These are phyloP conservation scores for Limanda limanda DNA, from an alignment of 2,113 vertebrate genomes.

Conservation along the genomic window DNA sequence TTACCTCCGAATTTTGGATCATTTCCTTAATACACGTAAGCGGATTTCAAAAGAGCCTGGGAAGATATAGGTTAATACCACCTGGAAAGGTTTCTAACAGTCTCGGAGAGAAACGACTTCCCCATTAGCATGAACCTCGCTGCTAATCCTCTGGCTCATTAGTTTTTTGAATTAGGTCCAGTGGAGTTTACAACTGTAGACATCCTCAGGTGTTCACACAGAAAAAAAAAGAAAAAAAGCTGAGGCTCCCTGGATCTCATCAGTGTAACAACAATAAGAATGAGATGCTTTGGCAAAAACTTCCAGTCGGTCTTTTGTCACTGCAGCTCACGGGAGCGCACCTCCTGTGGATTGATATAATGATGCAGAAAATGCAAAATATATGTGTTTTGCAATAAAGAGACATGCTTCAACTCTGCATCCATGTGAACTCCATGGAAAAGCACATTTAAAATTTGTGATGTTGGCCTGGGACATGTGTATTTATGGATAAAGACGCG, in stretches of 20 bases:
- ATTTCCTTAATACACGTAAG: conserved; percentile 55
- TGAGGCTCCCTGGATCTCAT: not conserved
- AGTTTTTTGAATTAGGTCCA: conserved; percentile 50
- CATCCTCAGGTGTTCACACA: not conserved
- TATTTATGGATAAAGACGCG: conserved; percentile 11
- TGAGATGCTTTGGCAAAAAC: not conserved
- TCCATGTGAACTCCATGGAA: not conserved
- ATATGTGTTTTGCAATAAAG: no score
- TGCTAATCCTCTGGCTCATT: conserved; percentile 64
- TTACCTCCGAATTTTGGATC: conserved; percentile 44
- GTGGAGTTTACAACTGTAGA: conserved; percentile 31
- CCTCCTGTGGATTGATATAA: not conserved
- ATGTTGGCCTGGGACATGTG: conserved; percentile 8
- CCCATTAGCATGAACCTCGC: conserved; percentile 48
- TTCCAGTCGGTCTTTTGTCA: conserved; percentile 11
- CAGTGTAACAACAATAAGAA: conserved; percentile 1
- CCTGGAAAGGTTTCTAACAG: conserved; percentile 50
- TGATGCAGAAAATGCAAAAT: conserved; percentile 3
- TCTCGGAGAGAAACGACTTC: conserved; percentile 43
- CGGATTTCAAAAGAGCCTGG: conserved; percentile 52
- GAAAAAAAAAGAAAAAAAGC: conserved; percentile 3
- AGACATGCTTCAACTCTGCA: not conserved
- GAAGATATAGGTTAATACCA: conserved; percentile 61
- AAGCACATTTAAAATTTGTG: conserved; percentile 8
- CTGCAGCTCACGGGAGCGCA: not conserved